Evolutionary conservation across 2,888 invertebrate genomes (phyloP), one percentile per base, ranked within the genome.

Genomic region (Bhutanitis thaidina): DNA sequence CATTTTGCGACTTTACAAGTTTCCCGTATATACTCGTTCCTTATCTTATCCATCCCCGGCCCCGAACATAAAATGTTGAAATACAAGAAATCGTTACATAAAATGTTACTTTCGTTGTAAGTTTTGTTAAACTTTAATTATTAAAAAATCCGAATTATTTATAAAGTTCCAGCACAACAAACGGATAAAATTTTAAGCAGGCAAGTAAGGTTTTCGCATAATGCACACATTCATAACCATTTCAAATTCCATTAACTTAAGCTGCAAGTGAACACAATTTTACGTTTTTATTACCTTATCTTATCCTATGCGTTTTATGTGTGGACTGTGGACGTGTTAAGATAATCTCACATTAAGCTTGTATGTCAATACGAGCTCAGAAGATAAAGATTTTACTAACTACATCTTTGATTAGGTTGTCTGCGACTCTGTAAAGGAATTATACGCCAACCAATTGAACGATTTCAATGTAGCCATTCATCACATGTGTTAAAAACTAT

Each of bases 331-430:
- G 7, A 41, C 30, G 16, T 37, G 41, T 46, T 41, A 46, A 13
- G 41, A 51, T 51, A 41, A 51, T 51, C 46, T 52, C 41, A 46
- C 46, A 51, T 51, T 46, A 46, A 51, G 14, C 29, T 52, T 52
- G 46, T 46, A 52, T 52, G 51, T 15, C 37, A 15, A 32, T 43
- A 41, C 27, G 14, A 51, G 30, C 36, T 16, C 29, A 51, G 37
- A 45, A 30, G 25, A 36, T 14, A 10, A 52, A 46, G 32, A 37
- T 43, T 52, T 52, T 43, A 51, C 32, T 46, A 34, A 44, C 39
- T 36, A 9, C 12, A n/a, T 20, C 15, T 32, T 9, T 25, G 41
- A 51, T 46, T 43, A 25, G 45, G 46, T 41, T 9, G 35, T 29
- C 15, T 41, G 14, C 14, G 40, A 35, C 7, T 46, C 30, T 20